phyloP scores from a whole-genome alignment of 2,113 vertebrate species.

The Austrofundulus limnaeus region DNA sequence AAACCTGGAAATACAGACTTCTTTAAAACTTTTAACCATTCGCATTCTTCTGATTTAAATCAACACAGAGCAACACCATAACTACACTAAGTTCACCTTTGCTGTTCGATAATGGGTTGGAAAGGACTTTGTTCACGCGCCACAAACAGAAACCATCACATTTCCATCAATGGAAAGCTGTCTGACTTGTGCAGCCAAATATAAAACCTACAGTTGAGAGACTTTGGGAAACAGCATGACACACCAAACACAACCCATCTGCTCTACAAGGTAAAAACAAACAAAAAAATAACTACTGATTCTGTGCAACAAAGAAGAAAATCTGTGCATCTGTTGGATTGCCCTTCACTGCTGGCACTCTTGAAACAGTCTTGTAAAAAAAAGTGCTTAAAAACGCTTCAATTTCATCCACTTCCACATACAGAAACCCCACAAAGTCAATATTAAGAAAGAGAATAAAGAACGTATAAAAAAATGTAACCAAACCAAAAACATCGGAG shows the following conservation, averaged over 20 bases:
- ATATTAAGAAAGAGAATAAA: constrained; percentile 16
- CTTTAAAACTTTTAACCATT: constrained; percentile 71
- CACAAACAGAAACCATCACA: constrained; percentile 42
- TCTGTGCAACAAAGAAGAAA: constrained; percentile 49
- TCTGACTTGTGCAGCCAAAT: constrained; percentile 39
- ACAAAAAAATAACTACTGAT: neutral
- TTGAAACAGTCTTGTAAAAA: constrained; percentile 31
- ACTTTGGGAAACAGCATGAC: constrained; percentile 17
- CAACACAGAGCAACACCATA: constrained; percentile 35
- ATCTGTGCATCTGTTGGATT: constrained; percentile 6
- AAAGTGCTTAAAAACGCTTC: constrained; percentile 51
- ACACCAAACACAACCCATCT: constrained; percentile 48
- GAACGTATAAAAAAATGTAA: constrained; percentile 23
- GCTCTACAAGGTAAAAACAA: constrained; percentile 2
- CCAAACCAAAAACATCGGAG: constrained; percentile 3
- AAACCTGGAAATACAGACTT: constrained; percentile 73
- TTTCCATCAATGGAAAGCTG: constrained; percentile 37
- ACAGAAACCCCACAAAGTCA: constrained; percentile 1
- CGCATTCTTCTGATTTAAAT: constrained; percentile 63
- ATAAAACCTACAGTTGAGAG: constrained; percentile 15
- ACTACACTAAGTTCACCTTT: constrained; percentile 41
- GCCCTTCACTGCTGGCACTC: constrained; percentile 18
- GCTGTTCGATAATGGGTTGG: constrained; percentile 32
- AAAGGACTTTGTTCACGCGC: constrained; percentile 46
- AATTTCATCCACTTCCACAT: constrained; percentile 38